Evolutionary conservation across 2,113 vertebrate species (phyloP).

Genomic region (Andinoacara biseriatus): DNA sequence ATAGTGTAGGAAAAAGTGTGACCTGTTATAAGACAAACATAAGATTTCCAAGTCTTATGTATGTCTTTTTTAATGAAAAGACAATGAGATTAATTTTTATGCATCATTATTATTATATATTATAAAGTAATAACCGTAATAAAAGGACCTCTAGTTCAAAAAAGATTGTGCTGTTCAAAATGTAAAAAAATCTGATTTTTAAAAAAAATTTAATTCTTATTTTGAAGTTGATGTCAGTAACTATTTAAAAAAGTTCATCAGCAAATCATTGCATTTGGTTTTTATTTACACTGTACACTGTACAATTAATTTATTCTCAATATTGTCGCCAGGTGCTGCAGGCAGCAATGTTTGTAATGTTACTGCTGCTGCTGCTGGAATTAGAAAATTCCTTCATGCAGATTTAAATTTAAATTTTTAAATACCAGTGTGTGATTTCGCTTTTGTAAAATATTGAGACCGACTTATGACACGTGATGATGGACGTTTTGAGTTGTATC

Average conservation of each 20-base stretch:
- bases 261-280: background rate
- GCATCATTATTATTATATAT: background rate
- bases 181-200: background rate
- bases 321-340: background rate
- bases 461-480: background rate
- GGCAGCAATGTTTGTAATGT: background rate
- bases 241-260: background rate
- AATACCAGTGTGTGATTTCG: background rate
- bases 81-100: background rate
- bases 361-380: background rate
- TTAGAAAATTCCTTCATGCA: background rate
- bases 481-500: background rate
- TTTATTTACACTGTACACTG: background rate
- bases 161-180: background rate
- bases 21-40: background rate
- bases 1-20: background rate
- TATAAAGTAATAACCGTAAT: background rate
- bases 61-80: background rate
- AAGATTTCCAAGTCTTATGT: too few relatives aligned
- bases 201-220: background rate
- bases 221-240: background rate
- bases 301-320: background rate
- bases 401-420: background rate
- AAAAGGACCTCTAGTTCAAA: background rate
- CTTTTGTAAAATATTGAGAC: accelerated